These are phyloP conservation scores for Sycophila texana DNA, from an alignment of 2,888 invertebrate species.

Conservation along the genomic window DNA sequence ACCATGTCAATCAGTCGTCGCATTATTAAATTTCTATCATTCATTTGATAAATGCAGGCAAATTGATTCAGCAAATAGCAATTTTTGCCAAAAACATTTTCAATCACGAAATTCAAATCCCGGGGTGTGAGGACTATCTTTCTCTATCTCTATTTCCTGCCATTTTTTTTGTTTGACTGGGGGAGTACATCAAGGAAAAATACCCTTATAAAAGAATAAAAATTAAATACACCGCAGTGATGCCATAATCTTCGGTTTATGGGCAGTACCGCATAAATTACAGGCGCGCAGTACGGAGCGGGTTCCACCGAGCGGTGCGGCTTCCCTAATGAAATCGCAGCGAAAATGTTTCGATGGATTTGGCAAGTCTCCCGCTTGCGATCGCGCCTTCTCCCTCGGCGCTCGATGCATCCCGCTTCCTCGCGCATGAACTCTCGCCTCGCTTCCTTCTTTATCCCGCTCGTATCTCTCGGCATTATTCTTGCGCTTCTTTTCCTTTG, in stretches of 20 bases:
- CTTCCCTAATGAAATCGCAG: slow-evolving; percentile 52
- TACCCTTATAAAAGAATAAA: slow-evolving; percentile 51
- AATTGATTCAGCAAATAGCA: not conserved
- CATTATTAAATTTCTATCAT: too few relatives aligned
- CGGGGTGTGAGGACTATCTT: too few relatives aligned
- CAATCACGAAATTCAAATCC: slow-evolving; percentile 6
- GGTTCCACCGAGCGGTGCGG: slow-evolving; percentile 7
- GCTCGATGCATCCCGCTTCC: not conserved
- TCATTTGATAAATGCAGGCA: too few relatives aligned
- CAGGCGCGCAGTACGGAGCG: not conserved
- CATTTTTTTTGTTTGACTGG: not conserved
- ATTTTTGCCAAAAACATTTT: slow-evolving; percentile 42
- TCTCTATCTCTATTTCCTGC: too few relatives aligned
- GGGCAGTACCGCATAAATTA: slow-evolving; percentile 53
- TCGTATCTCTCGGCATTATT: not conserved
- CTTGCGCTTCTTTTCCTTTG: not conserved
- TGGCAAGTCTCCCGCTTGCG: slow-evolving; percentile 49
- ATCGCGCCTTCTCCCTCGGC: not conserved
- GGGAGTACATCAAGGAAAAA: slow-evolving; percentile 23
- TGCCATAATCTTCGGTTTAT: slow-evolving; percentile 54
- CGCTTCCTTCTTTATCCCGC: slow-evolving; percentile 3
- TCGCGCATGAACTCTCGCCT: too few relatives aligned
- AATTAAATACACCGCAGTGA: slow-evolving; percentile 46
- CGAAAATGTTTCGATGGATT: slow-evolving; percentile 54
- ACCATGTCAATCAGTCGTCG: too few relatives aligned